Evolutionary conservation across 2,113 vertebrate species (phyloP).

Genomic region (Nettapus auritus): DNA sequence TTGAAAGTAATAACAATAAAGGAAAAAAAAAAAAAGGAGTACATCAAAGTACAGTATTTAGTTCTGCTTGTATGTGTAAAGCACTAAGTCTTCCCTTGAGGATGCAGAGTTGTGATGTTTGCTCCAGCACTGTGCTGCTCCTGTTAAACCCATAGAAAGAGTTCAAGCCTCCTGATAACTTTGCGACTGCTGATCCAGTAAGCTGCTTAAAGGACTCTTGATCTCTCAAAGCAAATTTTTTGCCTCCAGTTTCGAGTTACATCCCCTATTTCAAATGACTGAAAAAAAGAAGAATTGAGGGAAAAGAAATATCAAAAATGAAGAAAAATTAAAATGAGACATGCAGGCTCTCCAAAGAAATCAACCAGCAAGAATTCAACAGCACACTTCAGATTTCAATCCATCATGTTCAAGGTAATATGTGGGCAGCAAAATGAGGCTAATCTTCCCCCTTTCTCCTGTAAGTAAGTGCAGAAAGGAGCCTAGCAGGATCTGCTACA

Average conservation of each 20-base stretch:
- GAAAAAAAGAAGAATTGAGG: slow-evolving; percentile 12
- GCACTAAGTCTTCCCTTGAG: slow-evolving; percentile 66
- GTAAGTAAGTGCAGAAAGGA: background rate
- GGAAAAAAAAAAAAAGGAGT: background rate
- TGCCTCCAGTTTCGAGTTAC: slow-evolving; percentile 65
- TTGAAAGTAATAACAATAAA: slow-evolving; percentile 22
- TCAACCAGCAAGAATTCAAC: background rate
- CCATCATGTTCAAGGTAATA: background rate
- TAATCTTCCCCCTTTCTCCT: slow-evolving; percentile 9
- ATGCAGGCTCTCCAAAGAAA: background rate
- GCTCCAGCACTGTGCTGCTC: slow-evolving; percentile 49
- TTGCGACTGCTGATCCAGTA: slow-evolving; percentile 72
- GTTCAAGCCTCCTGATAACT: slow-evolving; percentile 71
- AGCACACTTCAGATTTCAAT: background rate
- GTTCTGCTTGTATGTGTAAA: slow-evolving; percentile 71
- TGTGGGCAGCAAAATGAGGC: background rate
- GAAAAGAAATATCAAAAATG: background rate
- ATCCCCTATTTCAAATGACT: slow-evolving; percentile 43
- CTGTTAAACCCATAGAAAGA: slow-evolving; percentile 59
- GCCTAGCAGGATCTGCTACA: background rate
- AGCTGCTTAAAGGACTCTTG: slow-evolving; percentile 72
- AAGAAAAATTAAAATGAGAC: slow-evolving; percentile 27
- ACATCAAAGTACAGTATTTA: slow-evolving; percentile 72
- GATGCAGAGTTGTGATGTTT: slow-evolving; percentile 62
- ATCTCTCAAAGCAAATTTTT: slow-evolving; percentile 71